Evolutionary conservation across 1,140 invertebrate species (phyloP), one percentile per base, ranked within the genome.

Genomic region (Homalodisca vitripennis): DNA sequence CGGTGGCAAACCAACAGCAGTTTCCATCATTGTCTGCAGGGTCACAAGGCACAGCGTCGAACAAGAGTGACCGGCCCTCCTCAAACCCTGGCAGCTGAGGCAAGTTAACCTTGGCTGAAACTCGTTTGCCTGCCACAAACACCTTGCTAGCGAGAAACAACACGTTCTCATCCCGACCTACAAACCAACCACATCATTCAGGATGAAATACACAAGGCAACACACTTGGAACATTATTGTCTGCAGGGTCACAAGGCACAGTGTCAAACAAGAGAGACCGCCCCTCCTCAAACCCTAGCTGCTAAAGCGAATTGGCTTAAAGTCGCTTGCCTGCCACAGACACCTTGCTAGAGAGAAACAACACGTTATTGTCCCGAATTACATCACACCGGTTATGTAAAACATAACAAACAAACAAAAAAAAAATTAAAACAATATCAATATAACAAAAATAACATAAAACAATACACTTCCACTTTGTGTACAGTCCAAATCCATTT

Each of bases 1-100:
- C 63, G 13, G 63, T 66, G 47, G 63, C 63, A 66, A 66, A 66
- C 63, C 63, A 66, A 14, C 20, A 10, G 30, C 63, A 66, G 3
- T 31, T 20, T 13, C 41, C 41, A 31, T 63, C 60, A 26, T 47
- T 46, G 10, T 60, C 55, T 24, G 17, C 17, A 2, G 32, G 63
- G 24, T 66, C 63, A 46, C 63, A 66, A 3, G 63, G 63, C 1
- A 66, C 63, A 1, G 63, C 63, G 22, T 66, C 63, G 26, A 66
- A 66, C 10, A 41, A 32, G 13, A 66, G n/a, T 29, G 22, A 20
- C 31, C 41, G 32, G 10, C 63, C 63, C 17, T 46, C 32, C 30
- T 66, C 63, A 3, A 66, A 24, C 3, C 34, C 63, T 3, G n/a
- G 32, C 14, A 46, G 3, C 41, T 66, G 63, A 27, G 10, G 22